phyloP scores from a whole-genome alignment of 2,888 invertebrate genomes.

The Macrosoma leucophasiata region DNA sequence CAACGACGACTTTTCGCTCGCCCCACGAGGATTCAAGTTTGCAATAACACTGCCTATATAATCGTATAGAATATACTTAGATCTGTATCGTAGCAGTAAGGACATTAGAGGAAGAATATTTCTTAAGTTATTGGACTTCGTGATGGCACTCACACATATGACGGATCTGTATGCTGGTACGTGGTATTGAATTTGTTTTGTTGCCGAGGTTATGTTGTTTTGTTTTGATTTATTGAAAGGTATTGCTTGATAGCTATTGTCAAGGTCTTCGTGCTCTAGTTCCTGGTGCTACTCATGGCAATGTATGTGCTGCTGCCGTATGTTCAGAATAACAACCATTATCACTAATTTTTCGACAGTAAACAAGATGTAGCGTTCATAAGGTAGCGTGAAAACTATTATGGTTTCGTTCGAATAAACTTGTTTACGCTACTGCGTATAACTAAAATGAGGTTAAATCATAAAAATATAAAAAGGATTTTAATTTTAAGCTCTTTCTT shows the following conservation, averaged over 20 bases:
- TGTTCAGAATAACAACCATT: conserved; percentile 5
- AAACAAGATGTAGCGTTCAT: too few relatives aligned
- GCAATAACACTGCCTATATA: conserved; percentile 63
- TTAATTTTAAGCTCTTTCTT: too few relatives aligned
- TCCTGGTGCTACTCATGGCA: conserved; percentile 24
- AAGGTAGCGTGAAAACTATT: too few relatives aligned
- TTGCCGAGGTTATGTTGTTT: conserved; percentile 33
- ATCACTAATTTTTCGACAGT: too few relatives aligned
- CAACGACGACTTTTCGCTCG: conserved; percentile 62
- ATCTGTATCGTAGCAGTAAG: conserved; percentile 58
- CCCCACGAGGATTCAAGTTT: conserved; percentile 54
- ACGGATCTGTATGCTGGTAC: conserved; percentile 68
- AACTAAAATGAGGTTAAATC: too few relatives aligned
- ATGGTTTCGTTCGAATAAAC: too few relatives aligned
- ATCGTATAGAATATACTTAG: conserved; percentile 51
- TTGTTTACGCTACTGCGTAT: too few relatives aligned
- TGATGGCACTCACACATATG: conserved; percentile 66
- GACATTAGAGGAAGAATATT: conserved; percentile 44
- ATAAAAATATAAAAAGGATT: too few relatives aligned
- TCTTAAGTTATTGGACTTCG: conserved; percentile 43
- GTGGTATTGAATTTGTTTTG: conserved; percentile 35
- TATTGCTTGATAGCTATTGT: conserved; percentile 38
- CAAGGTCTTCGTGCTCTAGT: conserved; percentile 55
- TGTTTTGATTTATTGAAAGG: conserved; percentile 40
- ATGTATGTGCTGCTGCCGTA: neutral